These are phyloP conservation scores for Petrocephalus zakoni DNA, from an alignment of 2,113 vertebrate genomes.

Conservation along the genomic window DNA sequence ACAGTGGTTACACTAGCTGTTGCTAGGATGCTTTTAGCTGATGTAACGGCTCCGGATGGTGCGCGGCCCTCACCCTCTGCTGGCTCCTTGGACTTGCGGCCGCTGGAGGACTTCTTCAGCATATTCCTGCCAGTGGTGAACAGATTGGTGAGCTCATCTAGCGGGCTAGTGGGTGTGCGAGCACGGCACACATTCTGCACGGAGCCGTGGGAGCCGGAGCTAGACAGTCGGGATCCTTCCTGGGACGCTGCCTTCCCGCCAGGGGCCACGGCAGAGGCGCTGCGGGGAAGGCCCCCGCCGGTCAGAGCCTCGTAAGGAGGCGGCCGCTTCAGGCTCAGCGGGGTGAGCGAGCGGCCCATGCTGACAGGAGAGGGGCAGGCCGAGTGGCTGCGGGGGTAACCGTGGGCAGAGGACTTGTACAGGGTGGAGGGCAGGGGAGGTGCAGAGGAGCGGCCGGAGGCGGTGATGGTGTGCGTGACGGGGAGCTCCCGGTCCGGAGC, in stretches of 20 bases:
- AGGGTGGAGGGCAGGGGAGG: slow-evolving; percentile 84
- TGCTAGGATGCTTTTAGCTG: neutral
- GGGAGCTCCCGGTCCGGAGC: slow-evolving; percentile 77
- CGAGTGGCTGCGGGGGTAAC: slow-evolving; percentile 88
- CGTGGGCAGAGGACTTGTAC: slow-evolving; percentile 85
- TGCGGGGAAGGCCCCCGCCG: slow-evolving; percentile 74
- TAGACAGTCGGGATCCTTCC: slow-evolving; percentile 68
- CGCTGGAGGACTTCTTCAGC: slow-evolving; percentile 86
- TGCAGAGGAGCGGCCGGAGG: slow-evolving; percentile 79
- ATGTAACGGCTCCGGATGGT: neutral
- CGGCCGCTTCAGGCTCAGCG: slow-evolving; percentile 91
- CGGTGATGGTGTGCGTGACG: slow-evolving; percentile 71
- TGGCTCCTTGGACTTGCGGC: slow-evolving; percentile 87
- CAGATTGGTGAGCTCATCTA: slow-evolving; percentile 95
- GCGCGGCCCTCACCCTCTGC: slow-evolving; percentile 78
- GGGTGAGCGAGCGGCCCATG: slow-evolving; percentile 92
- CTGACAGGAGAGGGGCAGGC: slow-evolving; percentile 90
- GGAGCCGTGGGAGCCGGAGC: slow-evolving; percentile 67
- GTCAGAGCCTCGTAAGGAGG: slow-evolving; percentile 86
- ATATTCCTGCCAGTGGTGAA: slow-evolving; percentile 94
- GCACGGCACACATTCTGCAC: slow-evolving; percentile 82
- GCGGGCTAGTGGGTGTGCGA: slow-evolving; percentile 83
- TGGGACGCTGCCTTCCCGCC: slow-evolving; percentile 75
- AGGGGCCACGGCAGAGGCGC: slow-evolving; percentile 82
- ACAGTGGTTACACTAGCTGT: neutral